These are phyloP conservation scores for Spodoptera exigua DNA, from an alignment of 2,888 invertebrate species.

Conservation along the genomic window DNA sequence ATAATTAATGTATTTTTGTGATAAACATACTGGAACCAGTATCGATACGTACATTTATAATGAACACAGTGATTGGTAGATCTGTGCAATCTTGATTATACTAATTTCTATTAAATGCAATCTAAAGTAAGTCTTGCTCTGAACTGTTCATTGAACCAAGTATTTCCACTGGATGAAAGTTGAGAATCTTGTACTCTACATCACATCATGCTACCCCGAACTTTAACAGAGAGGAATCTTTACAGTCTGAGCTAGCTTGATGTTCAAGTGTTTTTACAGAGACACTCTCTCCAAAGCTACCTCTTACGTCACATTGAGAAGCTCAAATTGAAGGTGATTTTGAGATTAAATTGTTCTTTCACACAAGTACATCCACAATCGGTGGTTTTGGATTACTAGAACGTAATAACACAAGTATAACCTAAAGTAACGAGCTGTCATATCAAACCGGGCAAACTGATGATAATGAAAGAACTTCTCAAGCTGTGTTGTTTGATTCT, in stretches of 20 bases:
- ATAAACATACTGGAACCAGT: constrained; percentile 53
- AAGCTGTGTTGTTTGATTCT: constrained; percentile 7
- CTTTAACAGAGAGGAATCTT: too few relatives aligned
- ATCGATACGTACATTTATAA: constrained; percentile 61
- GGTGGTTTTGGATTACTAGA: constrained; percentile 46
- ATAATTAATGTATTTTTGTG: constrained; percentile 52
- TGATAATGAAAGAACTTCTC: constrained; percentile 24
- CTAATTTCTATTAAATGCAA: constrained; percentile 76
- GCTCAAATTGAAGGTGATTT: constrained; percentile 21
- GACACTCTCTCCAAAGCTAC: not conserved
- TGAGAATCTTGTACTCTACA: too few relatives aligned
- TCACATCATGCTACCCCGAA: too few relatives aligned
- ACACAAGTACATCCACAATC: constrained; percentile 49
- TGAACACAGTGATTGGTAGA: constrained; percentile 81
- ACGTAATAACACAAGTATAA: constrained; percentile 42
- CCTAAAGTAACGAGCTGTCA: constrained; percentile 38
- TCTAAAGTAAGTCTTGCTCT: constrained; percentile 57
- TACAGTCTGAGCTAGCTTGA: too few relatives aligned
- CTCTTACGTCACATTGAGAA: constrained; percentile 10
- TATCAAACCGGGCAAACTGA: constrained; percentile 11
- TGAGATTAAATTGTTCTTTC: constrained; percentile 23
- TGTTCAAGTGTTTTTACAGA: not conserved
- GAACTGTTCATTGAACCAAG: constrained; percentile 42
- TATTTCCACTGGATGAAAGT: not conserved
- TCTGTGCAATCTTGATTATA: constrained; percentile 70